These are phyloP conservation scores for Hyaena hyaena DNA, from an alignment of 2,113 vertebrate genomes.

Conservation along the genomic window DNA sequence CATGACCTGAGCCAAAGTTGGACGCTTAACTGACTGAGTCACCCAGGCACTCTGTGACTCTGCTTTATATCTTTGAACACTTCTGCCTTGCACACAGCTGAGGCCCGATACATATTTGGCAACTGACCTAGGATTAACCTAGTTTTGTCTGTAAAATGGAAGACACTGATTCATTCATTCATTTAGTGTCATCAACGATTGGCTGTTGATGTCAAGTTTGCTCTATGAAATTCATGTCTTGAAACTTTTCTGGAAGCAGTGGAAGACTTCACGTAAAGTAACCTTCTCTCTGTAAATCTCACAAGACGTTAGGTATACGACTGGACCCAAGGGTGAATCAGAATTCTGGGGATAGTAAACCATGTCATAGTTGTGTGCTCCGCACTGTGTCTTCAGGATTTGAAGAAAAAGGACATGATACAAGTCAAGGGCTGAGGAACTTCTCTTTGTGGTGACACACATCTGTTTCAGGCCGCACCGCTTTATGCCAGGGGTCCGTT, in stretches of 20 bases:
- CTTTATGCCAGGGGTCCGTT: neutral
- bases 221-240: neutral
- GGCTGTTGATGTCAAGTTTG: neutral
- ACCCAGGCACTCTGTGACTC: no score
- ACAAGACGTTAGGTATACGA: neutral
- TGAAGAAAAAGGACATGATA: neutral
- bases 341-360: neutral
- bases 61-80: no score
- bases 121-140: neutral
- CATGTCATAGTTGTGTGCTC: neutral
- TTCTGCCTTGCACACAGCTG: neutral
- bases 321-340: neutral
- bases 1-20: no score
- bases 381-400: neutral
- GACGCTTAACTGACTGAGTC: no score
- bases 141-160: neutral
- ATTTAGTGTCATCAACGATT: neutral
- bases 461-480: neutral
- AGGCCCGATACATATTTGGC: neutral
- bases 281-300: neutral
- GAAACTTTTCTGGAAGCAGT: neutral
- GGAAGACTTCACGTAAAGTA: neutral
- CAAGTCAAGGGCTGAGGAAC: neutral
- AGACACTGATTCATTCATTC: neutral
- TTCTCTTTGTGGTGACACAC: neutral